Evolutionary conservation across 2,113 vertebrate genomes (phyloP).

Genomic region (Pseudorasbora parva): DNA sequence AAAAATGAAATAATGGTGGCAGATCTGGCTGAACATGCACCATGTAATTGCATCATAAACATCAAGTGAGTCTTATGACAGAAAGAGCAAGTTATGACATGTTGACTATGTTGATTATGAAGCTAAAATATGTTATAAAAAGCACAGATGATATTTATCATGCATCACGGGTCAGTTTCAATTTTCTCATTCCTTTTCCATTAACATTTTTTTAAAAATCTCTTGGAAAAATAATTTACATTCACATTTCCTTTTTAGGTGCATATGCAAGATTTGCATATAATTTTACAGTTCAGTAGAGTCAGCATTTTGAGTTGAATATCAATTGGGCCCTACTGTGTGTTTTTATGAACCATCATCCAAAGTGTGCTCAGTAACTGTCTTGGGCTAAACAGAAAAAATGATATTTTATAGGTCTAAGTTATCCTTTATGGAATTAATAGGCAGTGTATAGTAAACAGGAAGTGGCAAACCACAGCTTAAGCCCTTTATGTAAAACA

Average conservation of each 20-base stretch:
- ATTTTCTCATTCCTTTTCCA: not conserved
- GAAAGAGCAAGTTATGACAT: too few relatives aligned
- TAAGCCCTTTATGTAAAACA: conserved; percentile 19
- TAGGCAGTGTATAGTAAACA: not conserved
- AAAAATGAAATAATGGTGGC: too few relatives aligned
- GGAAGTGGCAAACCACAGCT: conserved; percentile 45
- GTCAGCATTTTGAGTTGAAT: conserved; percentile 9
- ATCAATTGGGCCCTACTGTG: not conserved
- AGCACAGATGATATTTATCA: not conserved
- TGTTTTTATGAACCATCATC: not conserved
- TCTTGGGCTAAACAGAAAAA: not conserved
- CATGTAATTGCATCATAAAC: too few relatives aligned
- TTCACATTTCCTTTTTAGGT: not conserved
- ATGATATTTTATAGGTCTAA: not conserved
- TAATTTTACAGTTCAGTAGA: not conserved
- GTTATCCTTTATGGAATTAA: not conserved
- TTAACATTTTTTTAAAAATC: not conserved
- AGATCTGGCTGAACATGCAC: too few relatives aligned
- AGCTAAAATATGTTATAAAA: too few relatives aligned
- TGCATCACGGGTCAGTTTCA: not conserved
- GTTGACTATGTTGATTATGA: too few relatives aligned
- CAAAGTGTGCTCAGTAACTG: not conserved
- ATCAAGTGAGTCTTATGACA: too few relatives aligned
- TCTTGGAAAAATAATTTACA: not conserved
- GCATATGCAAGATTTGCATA: conserved; percentile 2